Percentiles rank a stretch among this genome's conserved stretches.
Evolutionary conservation across 92 coral and sea anemone genomes (phyloP).

Genomic region (Palythoa heliodiscus): DNA sequence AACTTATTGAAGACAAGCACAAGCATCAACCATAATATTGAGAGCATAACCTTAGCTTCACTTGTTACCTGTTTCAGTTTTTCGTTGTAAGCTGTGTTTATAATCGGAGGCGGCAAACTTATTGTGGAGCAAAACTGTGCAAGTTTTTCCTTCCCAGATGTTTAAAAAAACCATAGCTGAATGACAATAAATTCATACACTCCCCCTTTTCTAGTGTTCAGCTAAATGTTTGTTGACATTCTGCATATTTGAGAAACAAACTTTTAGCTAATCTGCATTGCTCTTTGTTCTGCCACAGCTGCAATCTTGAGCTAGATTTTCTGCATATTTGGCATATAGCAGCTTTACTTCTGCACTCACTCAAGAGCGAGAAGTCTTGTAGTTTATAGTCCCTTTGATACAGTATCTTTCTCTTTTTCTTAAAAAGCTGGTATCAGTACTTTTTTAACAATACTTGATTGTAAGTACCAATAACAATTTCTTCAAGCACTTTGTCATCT

Average conservation of each 20-base stretch:
- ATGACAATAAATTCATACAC: neutral
- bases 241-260: conserved; percentile 16
- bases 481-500: too few relatives aligned
- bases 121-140: conserved; percentile 16
- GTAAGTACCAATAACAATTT: too few relatives aligned
- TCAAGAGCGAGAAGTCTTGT: neutral
- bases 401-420: too few relatives aligned
- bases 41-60: conserved; percentile 3
- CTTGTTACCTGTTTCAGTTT: neutral
- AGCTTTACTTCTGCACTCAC: conserved; percentile 23
- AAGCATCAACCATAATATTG: neutral
- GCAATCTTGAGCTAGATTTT: conserved; percentile 18
- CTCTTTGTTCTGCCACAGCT: conserved; percentile 23
- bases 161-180: neutral
- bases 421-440: too few relatives aligned
- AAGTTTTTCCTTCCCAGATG: conserved; percentile 18
- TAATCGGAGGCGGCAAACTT: conserved; percentile 8
- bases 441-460: too few relatives aligned
- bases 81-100: conserved; percentile 6
- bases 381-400: conserved; percentile 16
- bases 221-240: conserved; percentile 19
- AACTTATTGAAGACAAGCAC: conserved; percentile 22
- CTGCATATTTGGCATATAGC: conserved; percentile 18
- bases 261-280: conserved; percentile 12
- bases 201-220: neutral